These are phyloP conservation scores for Eubucco bourcierii DNA, from an alignment of 2,113 vertebrate genomes.

Conservation along the genomic window DNA sequence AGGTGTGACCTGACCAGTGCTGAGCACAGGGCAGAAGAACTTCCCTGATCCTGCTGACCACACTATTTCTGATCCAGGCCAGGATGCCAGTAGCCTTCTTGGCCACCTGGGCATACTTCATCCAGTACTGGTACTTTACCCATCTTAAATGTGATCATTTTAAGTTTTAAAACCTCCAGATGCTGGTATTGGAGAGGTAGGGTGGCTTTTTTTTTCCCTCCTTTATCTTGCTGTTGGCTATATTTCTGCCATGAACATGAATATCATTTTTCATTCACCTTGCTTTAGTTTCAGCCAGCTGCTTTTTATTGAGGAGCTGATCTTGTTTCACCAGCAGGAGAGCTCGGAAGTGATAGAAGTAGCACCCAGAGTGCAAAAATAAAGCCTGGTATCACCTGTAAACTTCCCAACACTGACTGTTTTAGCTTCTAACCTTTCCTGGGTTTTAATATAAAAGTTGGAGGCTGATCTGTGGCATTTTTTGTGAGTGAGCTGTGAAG, in stretches of 20 bases:
- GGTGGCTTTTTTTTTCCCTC: neutral
- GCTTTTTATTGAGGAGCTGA: constrained; percentile 30
- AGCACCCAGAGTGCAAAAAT: constrained; percentile 23
- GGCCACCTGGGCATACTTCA: too few species aligned
- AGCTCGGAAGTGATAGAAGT: constrained; percentile 33
- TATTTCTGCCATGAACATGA: neutral
- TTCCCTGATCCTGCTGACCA: too few species aligned
- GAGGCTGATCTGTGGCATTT: neutral
- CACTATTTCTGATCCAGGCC: too few species aligned
- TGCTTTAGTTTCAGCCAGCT: constrained; percentile 26
- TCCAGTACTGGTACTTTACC: neutral
- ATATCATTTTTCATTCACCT: constrained; percentile 7
- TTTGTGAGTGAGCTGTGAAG: neutral
- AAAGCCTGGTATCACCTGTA: neutral
- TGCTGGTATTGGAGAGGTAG: neutral
- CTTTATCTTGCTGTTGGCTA: neutral
- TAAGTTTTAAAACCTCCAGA: neutral
- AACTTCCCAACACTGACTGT: neutral
- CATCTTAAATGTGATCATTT: neutral
- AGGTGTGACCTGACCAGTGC: too few species aligned
- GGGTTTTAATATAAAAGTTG: constrained; percentile 8
- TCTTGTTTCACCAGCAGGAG: constrained; percentile 27
- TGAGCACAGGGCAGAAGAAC: too few species aligned
- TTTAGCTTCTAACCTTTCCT: neutral
- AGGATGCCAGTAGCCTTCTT: too few species aligned